Evolutionary conservation across 2,113 vertebrate species (phyloP).

Genomic region (Sclerurus mexicanus): DNA sequence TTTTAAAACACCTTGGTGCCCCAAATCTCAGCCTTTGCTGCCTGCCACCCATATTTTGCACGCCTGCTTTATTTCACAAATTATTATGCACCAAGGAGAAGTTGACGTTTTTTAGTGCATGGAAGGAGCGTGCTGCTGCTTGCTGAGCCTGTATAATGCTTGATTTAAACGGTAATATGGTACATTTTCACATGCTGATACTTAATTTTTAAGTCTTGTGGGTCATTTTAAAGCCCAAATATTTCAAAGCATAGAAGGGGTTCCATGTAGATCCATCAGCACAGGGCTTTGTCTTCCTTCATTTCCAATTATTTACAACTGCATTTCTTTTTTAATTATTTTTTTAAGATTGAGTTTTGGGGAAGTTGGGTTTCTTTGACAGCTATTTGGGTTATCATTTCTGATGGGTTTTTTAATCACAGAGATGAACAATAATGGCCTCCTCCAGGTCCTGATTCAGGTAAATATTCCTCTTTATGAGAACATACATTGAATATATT

Average conservation of each 20-base stretch:
- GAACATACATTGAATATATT: background rate
- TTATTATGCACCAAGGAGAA: conserved; percentile 48
- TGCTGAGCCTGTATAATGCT: conserved; percentile 62
- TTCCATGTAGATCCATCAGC: background rate
- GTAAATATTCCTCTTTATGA: background rate
- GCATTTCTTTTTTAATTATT: background rate
- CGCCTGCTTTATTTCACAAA: conserved; percentile 55
- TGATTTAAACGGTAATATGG: conserved; percentile 59
- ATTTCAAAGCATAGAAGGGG: background rate
- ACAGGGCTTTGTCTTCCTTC: background rate
- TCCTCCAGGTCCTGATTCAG: background rate
- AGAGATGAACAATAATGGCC: background rate
- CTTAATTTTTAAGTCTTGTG: conserved; percentile 57
- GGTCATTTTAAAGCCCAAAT: conserved; percentile 55
- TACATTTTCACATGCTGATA: conserved; percentile 32
- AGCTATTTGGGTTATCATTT: background rate
- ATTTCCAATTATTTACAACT: background rate
- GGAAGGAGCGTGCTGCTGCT: conserved; percentile 31
- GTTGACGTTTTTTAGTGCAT: conserved; percentile 24
- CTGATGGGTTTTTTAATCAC: background rate
- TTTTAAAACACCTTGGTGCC: conserved; percentile 67
- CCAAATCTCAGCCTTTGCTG: conserved; percentile 34
- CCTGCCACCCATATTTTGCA: conserved; percentile 53
- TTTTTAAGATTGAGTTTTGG: background rate
- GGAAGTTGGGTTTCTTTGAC: background rate